Evolutionary conservation across 2,113 vertebrate species (phyloP).

Genomic region (Nibea coibor): DNA sequence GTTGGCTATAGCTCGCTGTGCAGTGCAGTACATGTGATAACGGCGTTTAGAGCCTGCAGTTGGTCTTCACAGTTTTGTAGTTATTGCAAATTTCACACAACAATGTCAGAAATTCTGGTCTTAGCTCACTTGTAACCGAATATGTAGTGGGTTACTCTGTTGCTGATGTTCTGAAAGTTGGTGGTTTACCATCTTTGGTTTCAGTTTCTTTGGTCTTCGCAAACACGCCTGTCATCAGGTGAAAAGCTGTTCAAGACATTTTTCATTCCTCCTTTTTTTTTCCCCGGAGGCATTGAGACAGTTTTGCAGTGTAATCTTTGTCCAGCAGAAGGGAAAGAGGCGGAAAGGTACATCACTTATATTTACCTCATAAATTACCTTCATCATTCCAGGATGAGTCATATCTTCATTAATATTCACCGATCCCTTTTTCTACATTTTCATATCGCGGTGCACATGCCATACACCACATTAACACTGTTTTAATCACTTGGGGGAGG

Average conservation of each 20-base stretch:
- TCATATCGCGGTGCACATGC: not conserved
- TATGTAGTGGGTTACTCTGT: not conserved
- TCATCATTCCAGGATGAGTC: constrained; percentile 7
- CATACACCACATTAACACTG: not conserved
- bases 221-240: not conserved
- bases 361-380: not conserved
- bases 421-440: not conserved
- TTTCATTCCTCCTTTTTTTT: not conserved
- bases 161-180: not conserved
- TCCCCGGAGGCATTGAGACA: not conserved
- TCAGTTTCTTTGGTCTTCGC: not conserved
- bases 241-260: not conserved
- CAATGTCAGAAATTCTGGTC: not conserved
- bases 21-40: not conserved
- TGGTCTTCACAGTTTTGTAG: not conserved
- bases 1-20: not conserved
- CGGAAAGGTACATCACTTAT: not conserved
- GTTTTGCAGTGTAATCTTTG: not conserved
- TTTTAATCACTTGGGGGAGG: not conserved
- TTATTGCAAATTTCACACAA: not conserved
- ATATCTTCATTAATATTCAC: not conserved
- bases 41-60: not conserved
- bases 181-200: not conserved
- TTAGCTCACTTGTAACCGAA: not conserved
- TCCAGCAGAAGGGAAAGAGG: not conserved